Evolutionary conservation across 1,140 invertebrate species (phyloP), one percentile per base, ranked within the genome.

Genomic region (Hylyphantes graminicola): DNA sequence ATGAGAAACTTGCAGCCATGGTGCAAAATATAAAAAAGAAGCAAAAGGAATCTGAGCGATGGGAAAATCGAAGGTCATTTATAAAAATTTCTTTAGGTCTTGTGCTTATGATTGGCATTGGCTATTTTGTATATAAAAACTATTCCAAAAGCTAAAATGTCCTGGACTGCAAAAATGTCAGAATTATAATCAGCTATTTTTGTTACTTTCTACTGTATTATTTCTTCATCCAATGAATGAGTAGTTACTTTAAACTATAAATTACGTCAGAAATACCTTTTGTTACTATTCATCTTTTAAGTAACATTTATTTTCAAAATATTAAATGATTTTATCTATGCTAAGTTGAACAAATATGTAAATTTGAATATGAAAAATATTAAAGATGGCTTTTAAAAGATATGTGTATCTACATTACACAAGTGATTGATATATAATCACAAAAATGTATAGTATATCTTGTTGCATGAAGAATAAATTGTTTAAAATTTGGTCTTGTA

Each of bases 11-110:
- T 21, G 80, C 86, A 65, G 87, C 89, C 72, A 87, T 88, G 80
- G 87, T 91, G 2, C 87, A 87, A 15, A 74, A 87, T 53, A 91
- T 91, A 87, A 89, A 89, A 85, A 85, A 87, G 61, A 89, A 88
- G 73, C 90, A 90, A 84, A 83, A 85, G 81, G 87, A 89, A 67
- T 86, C 87, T 70, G 90, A 90, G 86, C 19, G 80, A 12, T 86
- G 87, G 86, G 68, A 68, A 64, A 85, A 68, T 59, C 70, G 86
- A 72, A 87, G 76, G 65, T 87, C 75, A 63, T 70, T 85, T 75
- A 81, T 86, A 48, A 87, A 85, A 85, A 55, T 87, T 72, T 86
- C 86, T 61, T 57, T 87, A 53, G 86, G 87, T 70, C 54, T 87
- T 50, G 75, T 87, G 21, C 48, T 87, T 57, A 70, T 87, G n/a